These are phyloP conservation scores for Tipula confusa DNA, from an alignment of 2,888 invertebrate genomes.

Conservation along the genomic window DNA sequence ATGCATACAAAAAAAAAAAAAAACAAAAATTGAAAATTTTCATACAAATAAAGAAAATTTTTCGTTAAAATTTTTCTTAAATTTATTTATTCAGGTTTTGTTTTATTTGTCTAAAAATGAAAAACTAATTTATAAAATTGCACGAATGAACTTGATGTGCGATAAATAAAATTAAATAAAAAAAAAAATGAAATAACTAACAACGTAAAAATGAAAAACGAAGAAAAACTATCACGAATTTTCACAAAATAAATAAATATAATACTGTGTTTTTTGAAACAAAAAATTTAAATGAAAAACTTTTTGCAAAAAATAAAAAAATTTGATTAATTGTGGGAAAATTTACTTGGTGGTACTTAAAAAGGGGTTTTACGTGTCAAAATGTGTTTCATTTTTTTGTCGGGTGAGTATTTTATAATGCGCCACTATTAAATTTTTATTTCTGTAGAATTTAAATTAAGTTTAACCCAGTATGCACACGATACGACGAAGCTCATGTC, in stretches of 20 bases:
- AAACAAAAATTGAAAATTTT: background rate
- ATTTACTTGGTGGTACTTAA: background rate
- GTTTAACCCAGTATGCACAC: background rate
- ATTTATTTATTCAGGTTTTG: conserved; percentile 3
- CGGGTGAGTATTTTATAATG: conserved; percentile 20
- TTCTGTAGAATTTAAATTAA: background rate
- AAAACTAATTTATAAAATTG: conserved; percentile 25
- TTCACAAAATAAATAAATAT: conserved; percentile 20
- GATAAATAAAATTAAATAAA: conserved; percentile 4
- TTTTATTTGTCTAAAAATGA: conserved; percentile 17
- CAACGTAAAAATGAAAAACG: background rate
- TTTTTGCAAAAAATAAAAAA: background rate
- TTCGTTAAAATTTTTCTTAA: conserved; percentile 12
- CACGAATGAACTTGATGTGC: conserved; percentile 25
- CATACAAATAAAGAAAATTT: background rate
- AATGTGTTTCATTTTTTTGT: conserved; percentile 5
- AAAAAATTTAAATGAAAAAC: conserved; percentile 6
- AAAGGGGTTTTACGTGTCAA: conserved; percentile 25
- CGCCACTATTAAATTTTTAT: background rate
- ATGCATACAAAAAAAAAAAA: background rate
- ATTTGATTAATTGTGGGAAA: conserved; percentile 20
- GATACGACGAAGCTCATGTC: background rate
- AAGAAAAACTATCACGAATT: conserved; percentile 12
- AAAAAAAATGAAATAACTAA: background rate
- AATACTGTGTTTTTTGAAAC: conserved; percentile 15